These are phyloP conservation scores for Melinopterus prodromus DNA, from an alignment of 2,888 invertebrate species.

Conservation along the genomic window DNA sequence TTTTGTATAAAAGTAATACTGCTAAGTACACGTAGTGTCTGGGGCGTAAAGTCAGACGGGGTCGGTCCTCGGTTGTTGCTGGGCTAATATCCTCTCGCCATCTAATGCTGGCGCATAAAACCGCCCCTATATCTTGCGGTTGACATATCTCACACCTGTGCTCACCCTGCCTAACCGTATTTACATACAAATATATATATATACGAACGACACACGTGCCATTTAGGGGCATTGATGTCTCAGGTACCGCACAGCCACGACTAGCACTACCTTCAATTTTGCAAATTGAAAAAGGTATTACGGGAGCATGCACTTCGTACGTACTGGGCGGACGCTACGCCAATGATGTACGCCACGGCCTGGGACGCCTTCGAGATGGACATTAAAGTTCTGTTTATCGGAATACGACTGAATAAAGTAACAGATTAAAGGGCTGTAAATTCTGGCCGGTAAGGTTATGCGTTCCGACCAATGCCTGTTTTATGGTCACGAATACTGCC, in stretches of 20 bases:
- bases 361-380: neutral
- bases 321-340: neutral
- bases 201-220: conserved; percentile 53
- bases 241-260: conserved; percentile 42
- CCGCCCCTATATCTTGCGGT: conserved; percentile 57
- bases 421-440: conserved; percentile 33
- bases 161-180: conserved; percentile 56
- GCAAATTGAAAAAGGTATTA: conserved; percentile 58
- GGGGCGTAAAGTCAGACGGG: neutral
- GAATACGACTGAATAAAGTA: conserved; percentile 31
- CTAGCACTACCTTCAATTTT: conserved; percentile 48
- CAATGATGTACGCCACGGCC: neutral
- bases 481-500: conserved; percentile 24
- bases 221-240: conserved; percentile 53
- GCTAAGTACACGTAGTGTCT: neutral
- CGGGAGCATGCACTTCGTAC: conserved; percentile 29
- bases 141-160: conserved; percentile 62
- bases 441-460: conserved; percentile 25
- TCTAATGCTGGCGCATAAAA: conserved; percentile 58
- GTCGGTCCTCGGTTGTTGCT: conserved; percentile 31
- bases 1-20: neutral
- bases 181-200: conserved; percentile 61
- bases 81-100: conserved; percentile 41
- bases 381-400: conserved; percentile 32
- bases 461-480: conserved; percentile 16